Percentiles rank a stretch among this genome's conserved stretches.
These are phyloP conservation scores for Halcyon leucocephala DNA, from an alignment of 2,797 vertebrate species.

Conservation along the genomic window DNA sequence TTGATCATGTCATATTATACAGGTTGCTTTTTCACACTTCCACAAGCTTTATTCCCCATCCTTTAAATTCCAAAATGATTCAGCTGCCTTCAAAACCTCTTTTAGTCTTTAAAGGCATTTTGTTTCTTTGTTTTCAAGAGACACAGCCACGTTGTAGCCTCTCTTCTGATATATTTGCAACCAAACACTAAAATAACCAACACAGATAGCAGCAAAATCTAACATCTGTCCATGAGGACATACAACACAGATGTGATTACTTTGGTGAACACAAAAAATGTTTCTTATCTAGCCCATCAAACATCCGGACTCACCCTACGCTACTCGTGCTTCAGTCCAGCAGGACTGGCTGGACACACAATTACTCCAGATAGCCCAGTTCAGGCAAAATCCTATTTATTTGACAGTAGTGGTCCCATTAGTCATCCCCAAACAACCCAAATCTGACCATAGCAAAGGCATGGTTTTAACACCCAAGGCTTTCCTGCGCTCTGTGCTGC, in stretches of 20 bases:
- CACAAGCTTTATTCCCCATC: not conserved
- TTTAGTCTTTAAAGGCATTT: not conserved
- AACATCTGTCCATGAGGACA: not conserved
- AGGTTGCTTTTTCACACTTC: not conserved
- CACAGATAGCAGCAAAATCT: not conserved
- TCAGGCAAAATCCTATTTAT: not conserved
- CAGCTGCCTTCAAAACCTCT: not conserved
- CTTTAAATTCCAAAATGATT: not conserved
- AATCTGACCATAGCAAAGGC: not conserved
- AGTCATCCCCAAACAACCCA: not conserved
- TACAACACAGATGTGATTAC: not conserved
- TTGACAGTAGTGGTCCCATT: not conserved
- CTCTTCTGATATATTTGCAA: not conserved
- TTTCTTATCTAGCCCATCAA: not conserved
- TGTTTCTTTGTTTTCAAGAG: not conserved
- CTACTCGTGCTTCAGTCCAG: not conserved
- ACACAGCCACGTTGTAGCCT: rapidly evolving
- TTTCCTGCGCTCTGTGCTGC: not conserved
- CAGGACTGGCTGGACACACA: not conserved
- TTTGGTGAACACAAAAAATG: not conserved
- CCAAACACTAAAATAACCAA: not conserved
- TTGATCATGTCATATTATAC: not conserved
- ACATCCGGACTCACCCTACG: not conserved
- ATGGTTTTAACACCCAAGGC: rapidly evolving
- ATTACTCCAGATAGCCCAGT: not conserved